Base-by-base conservation (phyloP, 2,113 vertebrate species). In the Sinosuthora webbiana region DNA sequence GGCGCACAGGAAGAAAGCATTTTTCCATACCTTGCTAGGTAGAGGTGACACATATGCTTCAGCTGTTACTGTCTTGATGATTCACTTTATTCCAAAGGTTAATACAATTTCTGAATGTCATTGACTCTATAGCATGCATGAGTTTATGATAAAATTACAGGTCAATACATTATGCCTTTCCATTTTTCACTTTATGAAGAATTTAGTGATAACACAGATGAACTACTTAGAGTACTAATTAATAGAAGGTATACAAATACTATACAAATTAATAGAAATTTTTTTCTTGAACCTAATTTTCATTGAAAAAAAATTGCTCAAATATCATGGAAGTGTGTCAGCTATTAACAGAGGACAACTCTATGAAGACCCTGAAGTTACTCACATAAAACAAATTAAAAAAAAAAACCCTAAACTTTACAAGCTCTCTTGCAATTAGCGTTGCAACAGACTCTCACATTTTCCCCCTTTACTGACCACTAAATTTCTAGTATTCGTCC, bases 101-200 rank as follows among this genome's bases (percentile, higher is more conserved):
- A 93, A 90, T 83, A 56, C 39, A 77, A 24, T 73, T 96, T 95
- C 68, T 94, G 57, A 87, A 88, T 83, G 67, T 85, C 81, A 80
- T 70, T 79, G 75, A 77, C 76, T 93, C 59, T 57, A 44, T 44
- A 87, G 35, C 13, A 80, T 73, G 39, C 57, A 78, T 1, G 5
- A 94, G 93, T 83, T 93, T 93, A 85, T 88, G 74, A 69, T 59
- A 55, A 85, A 93, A 85, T 93, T 85, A 80, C 39, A 80, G 45
- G 67, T 63, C 59, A 44, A 44, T 59, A 45, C 42, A 85, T 85
- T 91, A 79, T 1, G 20, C 21, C 31, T 85, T 85, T 89, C 55
- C 62, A 85, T 95, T 96, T 91, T 91, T 89, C 44, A 74, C 11
- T 85, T 35, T 49, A 50, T 77, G 45, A 8, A 70, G 55, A 71